A percentile compares a stretch with the other conserved stretches of the same genome.
These are phyloP conservation scores for Hippocampus kuda DNA, from an alignment of 2,797 vertebrate genomes.

Conservation along the genomic window DNA sequence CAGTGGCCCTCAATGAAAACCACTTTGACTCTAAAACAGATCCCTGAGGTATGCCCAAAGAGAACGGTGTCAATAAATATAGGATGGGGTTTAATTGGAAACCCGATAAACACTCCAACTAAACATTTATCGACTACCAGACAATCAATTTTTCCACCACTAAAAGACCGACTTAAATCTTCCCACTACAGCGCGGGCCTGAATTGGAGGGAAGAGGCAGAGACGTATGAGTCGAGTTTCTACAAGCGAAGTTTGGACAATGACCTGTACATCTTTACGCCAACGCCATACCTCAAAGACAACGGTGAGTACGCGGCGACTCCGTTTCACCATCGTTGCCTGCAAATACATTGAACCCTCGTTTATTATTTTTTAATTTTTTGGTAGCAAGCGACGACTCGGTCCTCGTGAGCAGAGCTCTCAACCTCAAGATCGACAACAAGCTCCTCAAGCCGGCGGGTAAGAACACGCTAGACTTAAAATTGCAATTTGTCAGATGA, in stretches of 20 bases:
- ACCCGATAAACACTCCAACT: background rate
- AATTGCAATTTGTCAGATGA: slow-evolving; percentile 2
- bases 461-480: slow-evolving; percentile 46
- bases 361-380: background rate
- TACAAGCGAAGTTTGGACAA: slow-evolving; percentile 95
- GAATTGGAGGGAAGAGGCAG: slow-evolving; percentile 81
- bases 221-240: slow-evolving; percentile 90
- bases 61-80: background rate
- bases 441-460: slow-evolving; percentile 86
- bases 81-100: background rate
- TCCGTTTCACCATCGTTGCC: background rate
- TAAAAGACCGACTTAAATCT: slow-evolving; percentile 8
- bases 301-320: slow-evolving; percentile 35
- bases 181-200: slow-evolving; percentile 72
- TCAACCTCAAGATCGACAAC: slow-evolving; percentile 72
- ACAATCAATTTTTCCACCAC: background rate
- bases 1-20: background rate
- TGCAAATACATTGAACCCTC: no score
- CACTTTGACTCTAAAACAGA: slow-evolving; percentile 1
- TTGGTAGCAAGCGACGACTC: slow-evolving; percentile 71
- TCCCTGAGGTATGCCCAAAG: background rate
- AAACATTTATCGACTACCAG: background rate
- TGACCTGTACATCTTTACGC: slow-evolving; percentile 86
- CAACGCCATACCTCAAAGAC: slow-evolving; percentile 59
- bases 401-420: slow-evolving; percentile 86